Percentiles rank a stretch among this genome's conserved stretches.
phyloP scores from a whole-genome alignment of 1,140 invertebrate genomes.

The Drosophila micromelanica region DNA sequence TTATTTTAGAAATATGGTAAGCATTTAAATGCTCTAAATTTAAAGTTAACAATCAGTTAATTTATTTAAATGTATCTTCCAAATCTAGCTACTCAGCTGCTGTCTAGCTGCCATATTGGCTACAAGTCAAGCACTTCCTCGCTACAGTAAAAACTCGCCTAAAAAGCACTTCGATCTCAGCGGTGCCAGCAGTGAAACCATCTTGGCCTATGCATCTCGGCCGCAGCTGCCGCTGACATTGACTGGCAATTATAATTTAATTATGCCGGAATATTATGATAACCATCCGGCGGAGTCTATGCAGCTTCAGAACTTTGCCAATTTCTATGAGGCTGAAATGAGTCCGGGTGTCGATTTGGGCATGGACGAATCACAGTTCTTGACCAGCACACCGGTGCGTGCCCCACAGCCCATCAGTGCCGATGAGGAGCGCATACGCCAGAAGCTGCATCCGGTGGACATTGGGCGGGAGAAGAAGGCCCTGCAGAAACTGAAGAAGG shows the following conservation, averaged over 20 bases:
- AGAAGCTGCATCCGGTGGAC: conserved; percentile 57
- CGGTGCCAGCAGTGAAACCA: conserved; percentile 36
- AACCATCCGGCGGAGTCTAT: conserved; percentile 74
- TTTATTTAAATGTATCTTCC: neutral
- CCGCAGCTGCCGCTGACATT: conserved; percentile 58
- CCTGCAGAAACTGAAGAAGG: conserved; percentile 68
- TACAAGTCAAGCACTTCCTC: conserved; percentile 46
- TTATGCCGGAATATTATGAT: conserved; percentile 79
- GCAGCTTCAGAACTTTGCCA: conserved; percentile 76
- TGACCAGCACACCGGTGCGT: conserved; percentile 52
- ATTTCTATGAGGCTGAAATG: conserved; percentile 65
- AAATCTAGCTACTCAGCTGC: conserved; percentile 27
- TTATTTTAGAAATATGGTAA: conserved; percentile 60
- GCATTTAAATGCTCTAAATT: neutral
- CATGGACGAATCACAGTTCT: conserved; percentile 75
- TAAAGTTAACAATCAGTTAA: too few species aligned
- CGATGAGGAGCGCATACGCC: conserved; percentile 54
- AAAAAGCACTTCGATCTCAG: conserved; percentile 36
- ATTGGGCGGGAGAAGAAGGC: conserved; percentile 52
- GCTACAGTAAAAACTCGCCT: conserved; percentile 47
- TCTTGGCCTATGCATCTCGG: conserved; percentile 55
- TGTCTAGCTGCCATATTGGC: conserved; percentile 25
- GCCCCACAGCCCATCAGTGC: conserved; percentile 54
- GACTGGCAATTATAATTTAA: conserved; percentile 69
- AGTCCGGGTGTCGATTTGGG: conserved; percentile 58